Evolutionary conservation across 1,140 invertebrate genomes (phyloP).

Genomic region (Ceratitis capitata): DNA sequence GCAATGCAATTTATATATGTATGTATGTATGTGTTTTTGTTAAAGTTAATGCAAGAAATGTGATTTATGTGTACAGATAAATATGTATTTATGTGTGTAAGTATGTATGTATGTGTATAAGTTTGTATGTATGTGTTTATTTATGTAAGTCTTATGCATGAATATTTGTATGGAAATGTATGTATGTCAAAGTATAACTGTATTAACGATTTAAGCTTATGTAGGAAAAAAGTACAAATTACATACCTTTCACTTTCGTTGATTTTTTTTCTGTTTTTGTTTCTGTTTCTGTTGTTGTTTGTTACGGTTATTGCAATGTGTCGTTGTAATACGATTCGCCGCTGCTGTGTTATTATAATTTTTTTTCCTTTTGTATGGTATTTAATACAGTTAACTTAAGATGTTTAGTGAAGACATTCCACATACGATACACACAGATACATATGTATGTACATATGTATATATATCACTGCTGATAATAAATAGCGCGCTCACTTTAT

Average conservation of each 20-base stretch:
- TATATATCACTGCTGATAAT: too few relatives aligned
- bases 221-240: slow-evolving; percentile 14
- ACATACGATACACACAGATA: background rate
- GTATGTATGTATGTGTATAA: background rate
- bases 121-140: background rate
- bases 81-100: background rate
- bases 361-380: background rate
- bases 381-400: background rate
- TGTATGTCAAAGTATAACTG: background rate
- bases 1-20: background rate
- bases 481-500: too few relatives aligned
- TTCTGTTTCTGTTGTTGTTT: too few relatives aligned
- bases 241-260: slow-evolving; percentile 37
- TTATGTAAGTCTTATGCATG: too few relatives aligned
- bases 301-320: slow-evolving; percentile 12
- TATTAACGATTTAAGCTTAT: background rate
- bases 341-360: background rate
- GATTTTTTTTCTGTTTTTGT: too few relatives aligned
- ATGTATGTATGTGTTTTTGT: too few relatives aligned
- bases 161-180: background rate
- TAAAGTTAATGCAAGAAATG: background rate
- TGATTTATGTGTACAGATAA: background rate
- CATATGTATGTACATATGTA: background rate
- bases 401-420: background rate
- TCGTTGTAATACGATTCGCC: background rate